phyloP scores from a whole-genome alignment of 2,797 vertebrate genomes.

The Clarias fuscus region DNA sequence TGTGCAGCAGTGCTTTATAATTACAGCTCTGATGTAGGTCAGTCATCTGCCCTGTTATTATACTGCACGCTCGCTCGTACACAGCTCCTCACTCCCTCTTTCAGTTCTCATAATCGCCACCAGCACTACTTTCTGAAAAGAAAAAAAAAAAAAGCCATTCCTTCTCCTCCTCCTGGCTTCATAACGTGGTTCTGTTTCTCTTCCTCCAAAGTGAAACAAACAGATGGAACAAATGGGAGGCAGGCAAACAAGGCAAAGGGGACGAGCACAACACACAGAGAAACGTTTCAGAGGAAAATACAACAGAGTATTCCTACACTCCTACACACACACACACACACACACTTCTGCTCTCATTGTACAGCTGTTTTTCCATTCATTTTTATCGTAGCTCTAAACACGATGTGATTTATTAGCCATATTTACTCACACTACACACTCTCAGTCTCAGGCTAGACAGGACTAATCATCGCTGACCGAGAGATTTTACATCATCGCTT shows the following conservation, averaged over 20 bases:
- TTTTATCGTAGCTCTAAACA: background rate
- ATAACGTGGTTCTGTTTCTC: background rate
- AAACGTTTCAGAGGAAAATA: background rate
- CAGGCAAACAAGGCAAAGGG: background rate
- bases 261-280: background rate
- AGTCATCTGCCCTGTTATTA: slow-evolving; percentile 31
- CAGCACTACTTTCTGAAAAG: too few relatives aligned
- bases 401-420: background rate
- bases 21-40: slow-evolving; percentile 27
- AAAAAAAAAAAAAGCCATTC: background rate
- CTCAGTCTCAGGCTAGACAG: background rate
- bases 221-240: background rate
- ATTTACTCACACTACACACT: background rate
- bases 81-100: background rate
- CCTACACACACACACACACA: background rate
- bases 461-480: background rate
- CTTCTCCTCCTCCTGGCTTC: background rate
- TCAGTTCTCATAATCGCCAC: background rate
- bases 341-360: too few relatives aligned
- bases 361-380: background rate
- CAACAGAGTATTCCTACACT: background rate
- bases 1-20: background rate
- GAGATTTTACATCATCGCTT: background rate
- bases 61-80: background rate
- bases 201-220: background rate